phyloP scores from a whole-genome alignment of 2,888 invertebrate species.

The Osmoderma eremita region DNA sequence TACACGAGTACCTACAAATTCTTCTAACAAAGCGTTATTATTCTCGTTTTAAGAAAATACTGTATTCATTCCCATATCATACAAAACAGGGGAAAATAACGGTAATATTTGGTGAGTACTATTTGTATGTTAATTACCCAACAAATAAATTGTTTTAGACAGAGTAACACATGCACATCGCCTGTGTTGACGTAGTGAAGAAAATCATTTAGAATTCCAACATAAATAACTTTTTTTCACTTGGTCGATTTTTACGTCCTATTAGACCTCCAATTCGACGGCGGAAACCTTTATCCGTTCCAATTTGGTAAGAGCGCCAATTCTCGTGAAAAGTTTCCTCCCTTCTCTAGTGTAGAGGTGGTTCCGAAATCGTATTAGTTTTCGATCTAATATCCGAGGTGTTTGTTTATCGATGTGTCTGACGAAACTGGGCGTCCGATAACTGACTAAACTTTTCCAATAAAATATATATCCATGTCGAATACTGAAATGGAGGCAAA shows the following conservation, averaged over 20 bases:
- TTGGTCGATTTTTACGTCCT: constrained; percentile 12
- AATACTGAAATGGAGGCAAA: no score
- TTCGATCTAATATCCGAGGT: constrained; percentile 13
- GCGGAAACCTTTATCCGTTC: constrained; percentile 22
- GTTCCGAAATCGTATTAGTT: constrained; percentile 16
- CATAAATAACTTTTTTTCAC: neutral
- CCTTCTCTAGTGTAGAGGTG: neutral
- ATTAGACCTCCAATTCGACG: constrained; percentile 11
- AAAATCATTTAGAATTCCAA: neutral
- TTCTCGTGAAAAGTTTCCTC: constrained; percentile 25
- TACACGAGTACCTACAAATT: no score
- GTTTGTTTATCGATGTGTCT: constrained; percentile 30
- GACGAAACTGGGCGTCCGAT: constrained; percentile 9
- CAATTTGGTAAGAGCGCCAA: constrained; percentile 28
- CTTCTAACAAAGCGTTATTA: no score
- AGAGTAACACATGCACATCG: no score
- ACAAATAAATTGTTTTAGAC: no score
- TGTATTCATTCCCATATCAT: no score
- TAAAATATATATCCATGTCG: constrained; percentile 2
- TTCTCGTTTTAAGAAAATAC: no score
- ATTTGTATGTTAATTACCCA: no score
- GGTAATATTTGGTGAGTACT: no score
- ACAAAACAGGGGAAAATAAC: no score
- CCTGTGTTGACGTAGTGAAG: no score
- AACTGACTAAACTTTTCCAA: constrained; percentile 28